Evolutionary conservation across 1,140 invertebrate species (phyloP), one percentile per base, ranked within the genome.

Genomic region (Vollenhovia emeryi): DNA sequence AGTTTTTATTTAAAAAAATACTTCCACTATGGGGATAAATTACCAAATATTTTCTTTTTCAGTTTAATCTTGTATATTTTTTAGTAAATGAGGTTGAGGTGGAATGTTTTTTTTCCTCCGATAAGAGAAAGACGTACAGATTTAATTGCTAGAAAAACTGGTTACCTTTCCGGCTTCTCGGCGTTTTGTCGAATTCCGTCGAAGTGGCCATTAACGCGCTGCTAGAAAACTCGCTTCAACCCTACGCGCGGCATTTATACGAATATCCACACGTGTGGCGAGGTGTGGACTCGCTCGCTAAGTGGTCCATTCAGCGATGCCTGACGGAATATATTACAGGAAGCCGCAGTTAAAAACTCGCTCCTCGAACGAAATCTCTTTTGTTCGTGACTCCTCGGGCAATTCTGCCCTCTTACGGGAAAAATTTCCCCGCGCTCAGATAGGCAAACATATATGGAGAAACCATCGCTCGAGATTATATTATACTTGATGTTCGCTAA

Each of bases 311-410:
- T 92, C 91, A 92, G 40, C 62, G 88, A 74, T 86, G 87, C 64
- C 89, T 91, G 86, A 92, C 90, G 88, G 91, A 93, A 93, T 93
- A 91, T 87, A 92, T 93, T 92, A 92, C 91, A 92, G 92, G 90
- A 93, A 93, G 88, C 92, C 87, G 91, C 90, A 89, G 92, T 93
- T 93, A 91, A 92, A 93, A 93, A 91, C 78, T 83, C 84, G 60
- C 85, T 84, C 18, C 33, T 36, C 36, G n/a, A 57, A 11, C 36
- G 36, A 43, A 27, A 52, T 57, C 27, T 57, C 64, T 71, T 82
- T 82, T 73, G 52, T 73, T 9, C n/a, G 43, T 7, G 36, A 59
- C n/a, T 68, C n/a, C 59, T 45, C 33, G 24, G 36, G 8, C 33
- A 73, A 80, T 80, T 45, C 18, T 45, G 43, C 18, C 48, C 18